Evolutionary conservation across 2,888 invertebrate species (phyloP), one percentile per base, ranked within the genome.

Genomic region (Diabrotica balteata): DNA sequence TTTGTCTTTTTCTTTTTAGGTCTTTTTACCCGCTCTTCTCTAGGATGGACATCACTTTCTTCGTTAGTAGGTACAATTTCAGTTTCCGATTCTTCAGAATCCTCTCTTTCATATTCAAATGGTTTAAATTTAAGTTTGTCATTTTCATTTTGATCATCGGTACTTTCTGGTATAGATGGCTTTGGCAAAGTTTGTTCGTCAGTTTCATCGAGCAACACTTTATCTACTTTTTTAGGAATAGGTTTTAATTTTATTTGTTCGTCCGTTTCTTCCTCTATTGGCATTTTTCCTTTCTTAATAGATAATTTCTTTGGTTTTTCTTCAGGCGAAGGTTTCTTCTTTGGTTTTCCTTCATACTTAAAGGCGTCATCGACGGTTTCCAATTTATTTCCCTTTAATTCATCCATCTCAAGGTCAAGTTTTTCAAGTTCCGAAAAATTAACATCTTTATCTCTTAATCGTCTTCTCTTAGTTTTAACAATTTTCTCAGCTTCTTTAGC

Each of bases 401-500:
- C 83, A 7, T 84, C 83, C 8, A 84, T 78, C 73, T 85, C 84
- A 11, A 79, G 72, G 70, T 85, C 85, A 1, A 86, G 74, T 76
- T 84, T 83, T 76, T 86, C 87, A 57, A 87, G 76, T 60, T 84
- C 81, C 9, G 79, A 77, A 17, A 79, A 57, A 65, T 84, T 83
- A 67, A 84, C 81, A 63, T 82, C 83, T 69, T 79, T 78, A 60
- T 82, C 83, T 79, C 78, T 84, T 72, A 74, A 82, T 72, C 80
- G 84, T 80, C 76, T 80, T 53, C 76, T 79, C 63, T 83, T 81
- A 0, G 82, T 80, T 75, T 80, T 82, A 8, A 77, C 77, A 54
- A 75, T 69, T 76, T 79, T 78, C 76, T 75, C 78, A 8, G 87
- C 86, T 74, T 87, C 86, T 76, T 85, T 81, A n/a, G 86, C 73